These are phyloP conservation scores for Odocoileus virginianus DNA, from an alignment of 2,113 vertebrate species.

Conservation along the genomic window DNA sequence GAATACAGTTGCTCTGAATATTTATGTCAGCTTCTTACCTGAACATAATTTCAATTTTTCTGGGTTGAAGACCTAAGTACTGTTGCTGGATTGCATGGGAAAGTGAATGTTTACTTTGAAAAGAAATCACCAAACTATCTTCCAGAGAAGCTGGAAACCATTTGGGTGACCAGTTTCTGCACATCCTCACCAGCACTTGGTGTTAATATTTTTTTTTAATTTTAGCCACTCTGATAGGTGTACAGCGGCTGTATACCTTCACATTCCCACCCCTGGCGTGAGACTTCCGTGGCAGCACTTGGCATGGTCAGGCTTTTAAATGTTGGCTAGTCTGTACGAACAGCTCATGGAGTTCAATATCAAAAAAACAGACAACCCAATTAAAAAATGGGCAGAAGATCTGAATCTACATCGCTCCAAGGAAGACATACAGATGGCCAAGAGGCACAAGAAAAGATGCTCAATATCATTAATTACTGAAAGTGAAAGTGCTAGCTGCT, in stretches of 20 bases:
- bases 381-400: background rate
- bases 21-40: background rate
- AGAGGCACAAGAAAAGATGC: background rate
- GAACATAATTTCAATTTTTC: background rate
- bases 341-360: background rate
- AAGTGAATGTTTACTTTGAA: background rate
- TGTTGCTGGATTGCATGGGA: too few relatives aligned
- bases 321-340: background rate
- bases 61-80: background rate
- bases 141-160: background rate
- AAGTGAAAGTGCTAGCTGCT: background rate
- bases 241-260: too few relatives aligned
- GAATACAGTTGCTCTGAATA: background rate
- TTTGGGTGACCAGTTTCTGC: too few relatives aligned
- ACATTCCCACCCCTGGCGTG: fast-evolving
- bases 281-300: background rate
- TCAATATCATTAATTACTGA: background rate
- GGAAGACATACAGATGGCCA: background rate
- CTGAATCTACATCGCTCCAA: background rate
- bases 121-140: background rate
- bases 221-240: background rate
- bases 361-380: background rate
- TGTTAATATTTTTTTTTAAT: background rate
- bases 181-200: background rate
- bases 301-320: background rate